Percentiles rank a stretch among this genome's conserved stretches.
These are phyloP conservation scores for Chromobotia macracanthus DNA, from an alignment of 2,797 vertebrate genomes.

Conservation along the genomic window DNA sequence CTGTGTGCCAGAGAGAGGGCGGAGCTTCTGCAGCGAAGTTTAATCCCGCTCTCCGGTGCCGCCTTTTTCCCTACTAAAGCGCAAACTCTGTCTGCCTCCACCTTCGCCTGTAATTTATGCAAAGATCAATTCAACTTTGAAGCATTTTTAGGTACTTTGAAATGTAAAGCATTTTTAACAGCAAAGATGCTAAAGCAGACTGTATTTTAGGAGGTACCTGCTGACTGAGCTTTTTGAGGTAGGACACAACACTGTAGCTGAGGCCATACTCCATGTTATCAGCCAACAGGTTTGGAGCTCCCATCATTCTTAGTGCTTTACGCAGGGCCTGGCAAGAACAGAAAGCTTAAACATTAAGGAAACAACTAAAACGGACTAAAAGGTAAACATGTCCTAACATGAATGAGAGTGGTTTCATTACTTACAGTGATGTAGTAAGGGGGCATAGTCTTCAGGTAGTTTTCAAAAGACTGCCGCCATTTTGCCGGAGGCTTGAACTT, in stretches of 20 bases:
- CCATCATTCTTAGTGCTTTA: conserved; percentile 99
- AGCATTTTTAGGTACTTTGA: not conserved
- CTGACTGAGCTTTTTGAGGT: conserved; percentile 99
- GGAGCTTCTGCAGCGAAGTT: conserved; percentile 86
- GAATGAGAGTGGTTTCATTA: conserved; percentile 1
- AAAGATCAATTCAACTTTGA: not conserved
- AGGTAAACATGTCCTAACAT: conserved; percentile 14
- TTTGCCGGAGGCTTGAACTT: conserved; percentile 97
- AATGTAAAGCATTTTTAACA: not conserved
- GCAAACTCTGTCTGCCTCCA: conserved; percentile 93
- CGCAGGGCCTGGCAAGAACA: conserved; percentile 86
- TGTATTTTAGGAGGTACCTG: conserved; percentile 78
- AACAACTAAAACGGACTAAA: not conserved
- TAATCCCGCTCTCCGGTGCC: conserved; percentile 85
- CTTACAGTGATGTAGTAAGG: conserved; percentile 95
- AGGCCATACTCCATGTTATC: conserved; percentile 98
- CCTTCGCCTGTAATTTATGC: conserved; percentile 82
- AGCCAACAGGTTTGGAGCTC: conserved; percentile 93
- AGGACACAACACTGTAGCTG: conserved; percentile 97
- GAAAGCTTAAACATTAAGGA: not conserved
- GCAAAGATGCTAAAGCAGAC: not conserved
- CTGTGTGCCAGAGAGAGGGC: conserved; percentile 85
- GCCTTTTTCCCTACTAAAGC: conserved; percentile 89
- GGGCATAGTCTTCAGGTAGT: conserved; percentile 97
- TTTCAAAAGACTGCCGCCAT: conserved; percentile 97